Conservation (phyloP, 2,797 vertebrate genomes). For the Phyllotis vaccarum region DNA sequence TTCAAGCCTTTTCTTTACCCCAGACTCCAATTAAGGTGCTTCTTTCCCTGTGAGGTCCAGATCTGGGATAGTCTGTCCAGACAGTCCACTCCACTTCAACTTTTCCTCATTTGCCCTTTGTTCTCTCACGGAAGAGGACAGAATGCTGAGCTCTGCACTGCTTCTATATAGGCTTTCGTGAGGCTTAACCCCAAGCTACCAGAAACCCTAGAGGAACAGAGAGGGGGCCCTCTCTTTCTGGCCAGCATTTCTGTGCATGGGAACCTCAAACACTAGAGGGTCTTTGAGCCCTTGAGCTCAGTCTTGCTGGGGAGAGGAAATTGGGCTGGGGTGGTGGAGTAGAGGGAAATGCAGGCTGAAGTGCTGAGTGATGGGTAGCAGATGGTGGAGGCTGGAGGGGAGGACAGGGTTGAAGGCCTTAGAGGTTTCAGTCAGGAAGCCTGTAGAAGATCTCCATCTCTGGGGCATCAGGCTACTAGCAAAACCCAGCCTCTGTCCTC, state of each 20-base stretch:
- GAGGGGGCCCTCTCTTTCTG: neutral
- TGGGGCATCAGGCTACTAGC: neutral
- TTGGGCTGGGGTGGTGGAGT: neutral
- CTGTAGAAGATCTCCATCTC: neutral
- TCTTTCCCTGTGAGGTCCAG: neutral
- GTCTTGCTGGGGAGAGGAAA: conserved; percentile 24
- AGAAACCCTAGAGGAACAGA: neutral
- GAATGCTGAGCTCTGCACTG: neutral
- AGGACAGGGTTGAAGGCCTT: neutral
- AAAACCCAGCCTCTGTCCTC: neutral
- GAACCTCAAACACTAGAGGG: neutral
- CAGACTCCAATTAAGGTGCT: neutral
- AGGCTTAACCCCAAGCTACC: neutral
- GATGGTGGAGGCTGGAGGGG: conserved; percentile 55
- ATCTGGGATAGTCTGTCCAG: neutral
- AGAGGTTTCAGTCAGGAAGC: conserved; percentile 45
- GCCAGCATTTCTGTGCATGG: neutral
- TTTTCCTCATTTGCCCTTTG: neutral
- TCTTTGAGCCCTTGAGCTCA: neutral
- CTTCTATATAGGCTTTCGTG: neutral
- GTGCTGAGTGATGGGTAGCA: conserved; percentile 69
- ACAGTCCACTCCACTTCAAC: neutral
- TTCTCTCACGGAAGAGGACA: neutral
- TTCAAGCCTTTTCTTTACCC: neutral
- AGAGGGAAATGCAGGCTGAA: conserved; percentile 41